These are phyloP conservation scores for Hecatera dysodea DNA, from an alignment of 2,888 invertebrate species.

Conservation along the genomic window DNA sequence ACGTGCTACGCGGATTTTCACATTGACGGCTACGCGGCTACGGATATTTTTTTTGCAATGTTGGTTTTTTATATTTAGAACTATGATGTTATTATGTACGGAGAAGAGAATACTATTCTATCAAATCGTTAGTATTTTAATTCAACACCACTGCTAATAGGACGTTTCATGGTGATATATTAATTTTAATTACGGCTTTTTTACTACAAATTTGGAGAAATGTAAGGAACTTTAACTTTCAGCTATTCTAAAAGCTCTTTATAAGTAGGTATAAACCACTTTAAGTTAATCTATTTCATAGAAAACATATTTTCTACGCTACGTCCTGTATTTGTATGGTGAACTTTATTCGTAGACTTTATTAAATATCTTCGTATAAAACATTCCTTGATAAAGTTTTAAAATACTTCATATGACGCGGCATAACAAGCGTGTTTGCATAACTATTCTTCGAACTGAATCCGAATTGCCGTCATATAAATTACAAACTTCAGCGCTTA, in stretches of 20 bases:
- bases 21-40: constrained; percentile 22
- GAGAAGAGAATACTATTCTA: background rate
- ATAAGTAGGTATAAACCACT: constrained; percentile 1
- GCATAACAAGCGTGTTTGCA: constrained; percentile 43
- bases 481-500: constrained; percentile 53
- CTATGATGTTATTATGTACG: background rate
- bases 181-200: too few relatives aligned
- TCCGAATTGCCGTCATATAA: constrained; percentile 52
- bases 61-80: background rate
- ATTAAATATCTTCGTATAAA: constrained; percentile 55
- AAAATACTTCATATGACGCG: constrained; percentile 44
- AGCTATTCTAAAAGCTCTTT: background rate
- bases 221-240: too few relatives aligned
- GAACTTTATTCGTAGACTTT: constrained; percentile 36
- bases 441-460: constrained; percentile 52
- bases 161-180: background rate
- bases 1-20: constrained; percentile 24
- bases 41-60: background rate
- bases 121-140: background rate
- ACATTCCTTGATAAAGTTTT: constrained; percentile 53
- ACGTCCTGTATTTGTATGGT: constrained; percentile 24
- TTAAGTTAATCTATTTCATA: constrained; percentile 1
- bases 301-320: constrained; percentile 22
- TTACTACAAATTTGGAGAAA: background rate
- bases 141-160: background rate